Conservation (phyloP, 2,797 vertebrate species). For the Ptychadena robeensis region DNA sequence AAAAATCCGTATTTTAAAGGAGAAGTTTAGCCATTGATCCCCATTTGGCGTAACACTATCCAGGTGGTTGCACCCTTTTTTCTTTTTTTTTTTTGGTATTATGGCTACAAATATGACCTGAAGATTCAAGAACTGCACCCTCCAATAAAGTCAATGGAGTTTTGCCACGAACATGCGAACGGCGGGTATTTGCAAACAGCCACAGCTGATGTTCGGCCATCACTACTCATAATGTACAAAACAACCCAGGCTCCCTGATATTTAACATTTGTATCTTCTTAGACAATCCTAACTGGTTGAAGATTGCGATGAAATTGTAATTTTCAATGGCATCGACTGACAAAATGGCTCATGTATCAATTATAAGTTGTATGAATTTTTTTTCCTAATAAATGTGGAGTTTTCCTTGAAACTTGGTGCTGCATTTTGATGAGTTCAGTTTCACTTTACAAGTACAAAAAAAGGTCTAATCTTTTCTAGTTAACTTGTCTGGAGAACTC, state of each 20-base stretch:
- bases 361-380: not conserved
- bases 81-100: too few relatives aligned
- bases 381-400: not conserved
- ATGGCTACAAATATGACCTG: too few relatives aligned
- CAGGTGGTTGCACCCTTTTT: too few relatives aligned
- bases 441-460: slow-evolving; percentile 24
- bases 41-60: too few relatives aligned
- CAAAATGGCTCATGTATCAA: not conserved
- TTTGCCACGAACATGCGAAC: too few relatives aligned
- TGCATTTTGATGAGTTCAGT: slow-evolving; percentile 19
- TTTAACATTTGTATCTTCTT: not conserved
- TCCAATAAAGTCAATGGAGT: too few relatives aligned
- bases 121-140: too few relatives aligned
- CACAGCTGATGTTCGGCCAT: too few relatives aligned
- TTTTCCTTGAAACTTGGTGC: slow-evolving; percentile 9
- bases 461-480: slow-evolving; percentile 28
- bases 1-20: too few relatives aligned
- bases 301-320: not conserved
- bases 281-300: too few relatives aligned
- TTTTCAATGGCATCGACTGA: not conserved
- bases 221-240: not conserved
- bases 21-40: too few relatives aligned
- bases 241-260: not conserved
- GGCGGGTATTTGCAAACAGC: too few relatives aligned
- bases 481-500: slow-evolving; percentile 42